Evolutionary conservation across 2,888 invertebrate species (phyloP), one percentile per base, ranked within the genome.

Genomic region (Limenitis camilla): DNA sequence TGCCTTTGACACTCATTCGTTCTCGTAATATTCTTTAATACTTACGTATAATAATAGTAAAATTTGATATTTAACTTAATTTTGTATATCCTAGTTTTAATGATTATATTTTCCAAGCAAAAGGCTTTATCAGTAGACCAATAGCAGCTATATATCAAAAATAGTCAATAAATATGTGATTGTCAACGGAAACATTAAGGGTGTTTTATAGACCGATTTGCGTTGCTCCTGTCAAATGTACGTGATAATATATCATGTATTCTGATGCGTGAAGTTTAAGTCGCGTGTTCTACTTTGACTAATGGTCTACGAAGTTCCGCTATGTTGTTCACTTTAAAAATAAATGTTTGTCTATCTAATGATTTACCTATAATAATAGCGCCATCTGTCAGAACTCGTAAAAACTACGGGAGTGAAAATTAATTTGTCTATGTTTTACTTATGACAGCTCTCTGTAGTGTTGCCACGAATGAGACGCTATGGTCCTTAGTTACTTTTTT

Each of bases 211-310:
- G 56, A 56, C 49, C 55, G 55, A 55, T 59, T 53, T 50, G 55
- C 50, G 48, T 46, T 40, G 43, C 52, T 51, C 41, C 48, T 52
- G 52, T 55, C 56, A 49, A 60, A 58, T 49, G 40, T 53, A 55
- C 57, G 55, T 45, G 56, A 33, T 46, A 55, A 55, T 61, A 47
- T 52, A 55, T 56, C 56, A 60, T 56, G 49, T 58, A 60, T 60
- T 56, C 35, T 52, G 45, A 56, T 52, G 53, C 56, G 55, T 53
- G 53, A 55, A 58, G 53, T 52, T 55, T 38, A 38, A 39, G 49
- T 59, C 53, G 62, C 60, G 59, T 60, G 56, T 39, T 36, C 27
- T 31, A 49, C 40, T 53, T 52, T 61, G 61, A 61, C 59, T 54
- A 61, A 59, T 59, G 58, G 48, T 53, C 53, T n/a, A 48, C 29